Conservation (phyloP, 1,140 invertebrate species). For the Macrosteles quadrilineatus region DNA sequence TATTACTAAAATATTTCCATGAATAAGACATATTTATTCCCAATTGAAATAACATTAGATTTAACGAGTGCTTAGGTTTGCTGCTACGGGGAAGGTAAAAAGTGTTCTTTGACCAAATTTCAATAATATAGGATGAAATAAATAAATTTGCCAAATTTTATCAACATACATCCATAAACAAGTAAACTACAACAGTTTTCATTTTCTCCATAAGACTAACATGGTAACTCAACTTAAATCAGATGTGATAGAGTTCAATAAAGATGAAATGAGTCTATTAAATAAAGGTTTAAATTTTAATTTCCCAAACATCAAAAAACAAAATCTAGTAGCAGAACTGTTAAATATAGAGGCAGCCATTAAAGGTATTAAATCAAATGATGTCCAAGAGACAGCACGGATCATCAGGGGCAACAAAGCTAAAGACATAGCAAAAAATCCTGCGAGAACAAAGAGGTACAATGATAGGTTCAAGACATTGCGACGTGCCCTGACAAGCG, state of each 20-base stretch:
- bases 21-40: too few species aligned
- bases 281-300: neutral
- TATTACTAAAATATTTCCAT: too few species aligned
- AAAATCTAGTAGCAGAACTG: neutral
- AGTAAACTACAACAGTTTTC: too few species aligned
- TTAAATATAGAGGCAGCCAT: neutral
- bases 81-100: too few species aligned
- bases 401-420: neutral
- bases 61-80: too few species aligned
- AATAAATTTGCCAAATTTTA: too few species aligned
- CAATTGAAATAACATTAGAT: too few species aligned
- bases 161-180: too few species aligned
- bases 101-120: too few species aligned
- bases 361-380: neutral
- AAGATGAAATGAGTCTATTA: neutral
- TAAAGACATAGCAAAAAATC: neutral
- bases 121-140: too few species aligned
- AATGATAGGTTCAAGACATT: neutral
- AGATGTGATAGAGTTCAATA: neutral
- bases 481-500: neutral
- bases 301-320: neutral
- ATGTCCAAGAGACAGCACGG: neutral
- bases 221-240: too few species aligned
- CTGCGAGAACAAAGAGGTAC: neutral
- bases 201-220: too few species aligned